A percentile compares a stretch with the other conserved stretches of the same genome.
Evolutionary conservation across 1,140 invertebrate species (phyloP).

Genomic region (Camponotus pennsylvanicus): DNA sequence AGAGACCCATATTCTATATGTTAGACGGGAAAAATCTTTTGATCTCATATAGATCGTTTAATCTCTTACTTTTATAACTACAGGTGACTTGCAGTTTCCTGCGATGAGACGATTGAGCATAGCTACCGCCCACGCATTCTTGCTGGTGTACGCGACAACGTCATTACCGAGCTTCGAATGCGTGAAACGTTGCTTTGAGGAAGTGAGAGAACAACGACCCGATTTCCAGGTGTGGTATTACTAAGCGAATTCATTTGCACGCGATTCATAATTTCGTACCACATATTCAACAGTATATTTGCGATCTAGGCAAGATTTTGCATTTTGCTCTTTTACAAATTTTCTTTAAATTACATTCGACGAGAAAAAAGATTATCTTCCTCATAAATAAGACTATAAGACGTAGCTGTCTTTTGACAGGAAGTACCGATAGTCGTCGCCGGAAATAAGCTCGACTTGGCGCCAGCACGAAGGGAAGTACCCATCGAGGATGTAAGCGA

Average conservation of each 20-base stretch:
- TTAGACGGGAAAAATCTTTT: background rate
- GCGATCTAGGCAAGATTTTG: background rate
- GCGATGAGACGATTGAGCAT: constrained; percentile 95
- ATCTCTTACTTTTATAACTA: constrained; percentile 18
- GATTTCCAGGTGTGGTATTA: constrained; percentile 88
- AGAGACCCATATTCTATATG: no score
- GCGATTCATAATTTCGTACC: background rate
- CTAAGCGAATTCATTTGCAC: constrained; percentile 11
- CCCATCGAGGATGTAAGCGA: constrained; percentile 92
- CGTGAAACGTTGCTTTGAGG: constrained; percentile 93
- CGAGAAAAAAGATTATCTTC: background rate
- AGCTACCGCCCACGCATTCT: constrained; percentile 95
- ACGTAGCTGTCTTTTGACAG: constrained; percentile 80
- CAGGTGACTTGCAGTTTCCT: constrained; percentile 94
- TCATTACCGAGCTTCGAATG: constrained; percentile 91
- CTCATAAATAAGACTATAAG: background rate
- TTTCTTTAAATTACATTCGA: background rate
- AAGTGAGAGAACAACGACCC: constrained; percentile 92
- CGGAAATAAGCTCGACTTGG: constrained; percentile 94
- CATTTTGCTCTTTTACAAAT: background rate
- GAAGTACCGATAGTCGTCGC: constrained; percentile 95
- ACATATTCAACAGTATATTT: background rate
- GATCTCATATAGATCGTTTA: background rate
- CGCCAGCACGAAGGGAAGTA: constrained; percentile 89
- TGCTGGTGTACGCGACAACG: constrained; percentile 95